phyloP scores from a whole-genome alignment of 2,113 vertebrate species.

The Vidua macroura region DNA sequence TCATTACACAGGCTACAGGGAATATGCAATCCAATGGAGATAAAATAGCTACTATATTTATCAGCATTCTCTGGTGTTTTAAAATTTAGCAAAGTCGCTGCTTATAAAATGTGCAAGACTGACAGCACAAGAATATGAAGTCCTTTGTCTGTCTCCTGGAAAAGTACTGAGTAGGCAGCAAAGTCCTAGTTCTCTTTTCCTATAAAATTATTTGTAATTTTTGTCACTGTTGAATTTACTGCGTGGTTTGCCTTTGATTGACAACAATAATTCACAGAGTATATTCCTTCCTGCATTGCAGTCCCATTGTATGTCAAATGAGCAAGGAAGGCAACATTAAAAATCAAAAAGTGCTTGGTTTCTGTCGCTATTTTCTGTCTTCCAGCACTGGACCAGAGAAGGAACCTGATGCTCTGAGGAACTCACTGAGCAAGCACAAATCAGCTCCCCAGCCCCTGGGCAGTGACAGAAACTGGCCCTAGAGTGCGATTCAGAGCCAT shows the following conservation, averaged over 20 bases:
- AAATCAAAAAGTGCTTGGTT: neutral
- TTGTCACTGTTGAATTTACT: constrained; percentile 17
- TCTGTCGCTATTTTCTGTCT: neutral
- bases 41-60: constrained; percentile 50
- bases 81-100: neutral
- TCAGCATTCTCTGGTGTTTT: constrained; percentile 14
- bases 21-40: neutral
- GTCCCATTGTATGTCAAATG: neutral
- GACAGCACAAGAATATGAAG: constrained; percentile 33
- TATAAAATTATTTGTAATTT: constrained; percentile 45
- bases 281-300: neutral
- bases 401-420: neutral
- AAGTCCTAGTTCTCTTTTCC: constrained; percentile 20
- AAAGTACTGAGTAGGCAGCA: constrained; percentile 49
- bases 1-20: neutral
- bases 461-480: neutral
- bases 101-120: constrained; percentile 20
- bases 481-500: neutral
- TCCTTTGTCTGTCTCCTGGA: constrained; percentile 36
- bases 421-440: neutral
- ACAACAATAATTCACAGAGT: constrained; percentile 13
- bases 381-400: neutral
- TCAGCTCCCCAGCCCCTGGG: accelerated
- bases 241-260: constrained; percentile 29
- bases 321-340: neutral